phyloP scores from a whole-genome alignment of 2,113 vertebrate species.

The Ammodytes dubius region DNA sequence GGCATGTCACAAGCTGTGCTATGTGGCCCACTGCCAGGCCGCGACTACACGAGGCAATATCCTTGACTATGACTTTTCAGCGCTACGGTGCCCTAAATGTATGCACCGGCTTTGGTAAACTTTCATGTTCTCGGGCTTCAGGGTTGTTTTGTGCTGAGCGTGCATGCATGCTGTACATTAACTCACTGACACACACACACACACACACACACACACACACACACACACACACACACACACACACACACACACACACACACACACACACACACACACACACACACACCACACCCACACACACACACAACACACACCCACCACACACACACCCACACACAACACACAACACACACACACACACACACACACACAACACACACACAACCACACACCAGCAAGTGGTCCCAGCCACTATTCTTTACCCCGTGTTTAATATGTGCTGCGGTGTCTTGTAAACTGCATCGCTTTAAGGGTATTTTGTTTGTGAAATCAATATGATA shows the following conservation, averaged over 20 bases:
- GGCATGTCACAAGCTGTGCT: not conserved
- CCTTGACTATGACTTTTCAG: not conserved
- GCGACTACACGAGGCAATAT: constrained; percentile 5
- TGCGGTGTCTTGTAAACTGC: not conserved
- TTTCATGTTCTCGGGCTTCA: constrained; percentile 30
- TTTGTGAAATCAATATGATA: not conserved
- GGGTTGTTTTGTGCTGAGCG: constrained; percentile 35
- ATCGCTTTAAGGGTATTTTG: not conserved
- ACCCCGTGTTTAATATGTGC: not conserved
- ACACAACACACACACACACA: constrained; percentile 10
- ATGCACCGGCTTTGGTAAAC: constrained; percentile 49
- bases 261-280: not conserved
- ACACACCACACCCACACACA: not conserved
- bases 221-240: not conserved
- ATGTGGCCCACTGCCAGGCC: not conserved
- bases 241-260: not conserved
- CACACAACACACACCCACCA: too few relatives aligned
- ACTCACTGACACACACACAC: constrained; percentile 7
- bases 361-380: too few relatives aligned
- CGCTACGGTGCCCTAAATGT: constrained; percentile 28
- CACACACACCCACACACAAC: too few relatives aligned
- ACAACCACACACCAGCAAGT: not conserved
- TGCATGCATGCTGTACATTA: constrained; percentile 10
- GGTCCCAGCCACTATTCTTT: not conserved
- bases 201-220: too few relatives aligned